These are phyloP conservation scores for Latrodectus hesperus DNA, from an alignment of 2,888 invertebrate genomes.

Conservation along the genomic window DNA sequence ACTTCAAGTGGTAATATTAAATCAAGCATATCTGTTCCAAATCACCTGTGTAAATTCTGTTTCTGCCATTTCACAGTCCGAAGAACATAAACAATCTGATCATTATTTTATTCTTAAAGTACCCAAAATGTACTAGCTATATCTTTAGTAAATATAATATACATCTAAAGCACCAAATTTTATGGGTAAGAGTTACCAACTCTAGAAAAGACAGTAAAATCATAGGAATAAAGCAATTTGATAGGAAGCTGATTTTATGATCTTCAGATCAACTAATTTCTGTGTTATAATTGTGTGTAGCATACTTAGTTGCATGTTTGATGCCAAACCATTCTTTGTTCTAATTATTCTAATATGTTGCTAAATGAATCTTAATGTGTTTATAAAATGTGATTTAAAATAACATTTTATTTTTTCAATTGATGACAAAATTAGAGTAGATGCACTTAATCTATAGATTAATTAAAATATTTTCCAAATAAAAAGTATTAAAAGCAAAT, in stretches of 20 bases:
- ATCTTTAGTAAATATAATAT: conserved; percentile 41
- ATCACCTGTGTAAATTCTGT: conserved; percentile 65
- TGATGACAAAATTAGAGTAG: not conserved
- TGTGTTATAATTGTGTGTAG: conserved; percentile 56
- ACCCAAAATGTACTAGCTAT: conserved; percentile 38
- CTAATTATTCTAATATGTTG: not conserved
- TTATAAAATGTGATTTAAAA: not conserved
- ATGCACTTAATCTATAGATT: not conserved
- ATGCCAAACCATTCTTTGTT: conserved; percentile 17
- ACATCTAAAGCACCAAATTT: conserved; percentile 46
- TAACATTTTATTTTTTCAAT: not conserved
- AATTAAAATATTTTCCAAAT: too few relatives aligned
- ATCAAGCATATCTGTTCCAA: conserved; percentile 64
- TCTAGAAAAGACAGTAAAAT: conserved; percentile 46
- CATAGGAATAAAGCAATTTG: conserved; percentile 40
- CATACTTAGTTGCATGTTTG: conserved; percentile 47
- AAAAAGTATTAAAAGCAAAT: not conserved
- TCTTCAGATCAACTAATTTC: conserved; percentile 31
- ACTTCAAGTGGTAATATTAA: conserved; percentile 73
- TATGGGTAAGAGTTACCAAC: conserved; percentile 34
- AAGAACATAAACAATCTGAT: conserved; percentile 34
- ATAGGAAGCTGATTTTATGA: conserved; percentile 38
- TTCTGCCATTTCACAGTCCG: conserved; percentile 62
- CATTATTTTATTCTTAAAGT: conserved; percentile 46
- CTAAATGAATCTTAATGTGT: not conserved